These are phyloP conservation scores for Ctena decussata DNA, from an alignment of 2,888 invertebrate genomes.

Conservation along the genomic window DNA sequence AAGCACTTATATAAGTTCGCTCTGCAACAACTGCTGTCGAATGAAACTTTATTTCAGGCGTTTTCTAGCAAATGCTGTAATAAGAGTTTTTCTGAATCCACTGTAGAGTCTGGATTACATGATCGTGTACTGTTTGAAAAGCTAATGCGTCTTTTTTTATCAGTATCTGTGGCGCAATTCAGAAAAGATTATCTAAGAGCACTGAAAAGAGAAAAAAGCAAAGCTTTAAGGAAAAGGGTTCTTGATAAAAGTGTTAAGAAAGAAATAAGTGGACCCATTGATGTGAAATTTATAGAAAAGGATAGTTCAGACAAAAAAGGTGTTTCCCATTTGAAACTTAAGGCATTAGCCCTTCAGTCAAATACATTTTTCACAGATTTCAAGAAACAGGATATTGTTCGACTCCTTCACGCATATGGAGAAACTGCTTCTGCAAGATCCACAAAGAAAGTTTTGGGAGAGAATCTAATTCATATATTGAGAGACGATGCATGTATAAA, in stretches of 20 bases:
- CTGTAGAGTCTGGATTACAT: neutral
- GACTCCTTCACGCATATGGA: neutral
- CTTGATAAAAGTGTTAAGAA: constrained; percentile 25
- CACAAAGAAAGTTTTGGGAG: neutral
- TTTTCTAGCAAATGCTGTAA: neutral
- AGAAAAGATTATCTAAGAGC: constrained; percentile 28
- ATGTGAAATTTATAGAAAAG: constrained; percentile 26
- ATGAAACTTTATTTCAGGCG: neutral
- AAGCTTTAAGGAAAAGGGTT: constrained; percentile 38
- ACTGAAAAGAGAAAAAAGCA: constrained; percentile 36
- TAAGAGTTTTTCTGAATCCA: neutral
- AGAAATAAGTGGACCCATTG: neutral
- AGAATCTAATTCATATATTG: neutral
- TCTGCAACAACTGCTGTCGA: neutral
- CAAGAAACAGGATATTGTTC: neutral
- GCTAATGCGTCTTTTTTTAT: constrained; percentile 9
- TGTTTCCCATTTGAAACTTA: constrained; percentile 22
- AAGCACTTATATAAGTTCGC: neutral
- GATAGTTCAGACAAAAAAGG: constrained; percentile 20
- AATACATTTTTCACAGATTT: neutral
- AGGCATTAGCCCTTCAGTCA: neutral
- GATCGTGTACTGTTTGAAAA: neutral
- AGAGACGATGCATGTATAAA: neutral
- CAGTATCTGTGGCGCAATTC: constrained; percentile 24
- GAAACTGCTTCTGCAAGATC: neutral